Conservation (phyloP, 2,113 vertebrate species). For the Peucedramus taeniatus region DNA sequence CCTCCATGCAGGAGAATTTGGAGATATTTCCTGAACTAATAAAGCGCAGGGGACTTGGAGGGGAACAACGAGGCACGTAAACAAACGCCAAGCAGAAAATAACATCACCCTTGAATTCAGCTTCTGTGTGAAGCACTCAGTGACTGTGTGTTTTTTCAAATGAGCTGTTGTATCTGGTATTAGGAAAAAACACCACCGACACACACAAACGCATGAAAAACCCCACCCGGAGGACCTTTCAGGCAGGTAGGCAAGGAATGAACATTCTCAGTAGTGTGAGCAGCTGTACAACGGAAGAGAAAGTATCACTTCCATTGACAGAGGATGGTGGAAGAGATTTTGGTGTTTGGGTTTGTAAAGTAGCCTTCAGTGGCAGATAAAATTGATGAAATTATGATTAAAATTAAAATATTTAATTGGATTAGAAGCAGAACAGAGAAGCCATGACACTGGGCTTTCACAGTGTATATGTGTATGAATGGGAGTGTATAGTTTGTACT, state of each 20-base stretch:
- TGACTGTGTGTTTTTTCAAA: neutral
- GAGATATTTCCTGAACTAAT: slow-evolving; percentile 53
- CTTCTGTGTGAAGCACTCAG: neutral
- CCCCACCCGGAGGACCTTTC: neutral
- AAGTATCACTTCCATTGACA: neutral
- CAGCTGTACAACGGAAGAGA: neutral
- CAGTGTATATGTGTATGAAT: accelerated
- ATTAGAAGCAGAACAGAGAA: neutral
- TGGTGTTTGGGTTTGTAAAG: neutral
- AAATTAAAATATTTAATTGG: neutral
- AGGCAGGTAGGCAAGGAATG: neutral
- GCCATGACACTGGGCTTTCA: neutral
- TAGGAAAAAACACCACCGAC: neutral
- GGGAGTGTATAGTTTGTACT: neutral
- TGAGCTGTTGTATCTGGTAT: neutral
- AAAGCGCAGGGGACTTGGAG: slow-evolving; percentile 45
- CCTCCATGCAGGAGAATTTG: slow-evolving; percentile 40
- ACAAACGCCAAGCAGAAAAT: slow-evolving; percentile 18
- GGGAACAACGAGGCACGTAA: slow-evolving; percentile 23
- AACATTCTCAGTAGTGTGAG: neutral
- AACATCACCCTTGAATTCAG: neutral
- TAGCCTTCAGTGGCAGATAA: neutral
- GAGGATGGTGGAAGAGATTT: neutral
- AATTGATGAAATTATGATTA: neutral
- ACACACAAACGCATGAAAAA: neutral